These are phyloP conservation scores for Hyles vespertilio DNA, from an alignment of 1,140 invertebrate species.

Conservation along the genomic window DNA sequence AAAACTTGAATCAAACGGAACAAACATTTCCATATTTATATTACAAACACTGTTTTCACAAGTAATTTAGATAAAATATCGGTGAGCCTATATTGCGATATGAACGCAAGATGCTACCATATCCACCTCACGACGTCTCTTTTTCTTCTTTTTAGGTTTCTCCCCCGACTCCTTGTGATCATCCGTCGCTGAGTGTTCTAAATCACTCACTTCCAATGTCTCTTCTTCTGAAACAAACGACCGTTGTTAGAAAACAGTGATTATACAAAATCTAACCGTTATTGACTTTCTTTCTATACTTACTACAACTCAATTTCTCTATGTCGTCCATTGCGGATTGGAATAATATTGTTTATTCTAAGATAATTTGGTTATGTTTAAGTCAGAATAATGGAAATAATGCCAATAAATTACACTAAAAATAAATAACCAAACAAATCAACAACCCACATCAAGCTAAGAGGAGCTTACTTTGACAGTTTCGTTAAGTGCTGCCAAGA, in stretches of 20 bases:
- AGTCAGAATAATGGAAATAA: no score
- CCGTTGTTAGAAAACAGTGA: slow-evolving; percentile 6
- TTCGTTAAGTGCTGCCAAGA: no score
- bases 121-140: slow-evolving; percentile 65
- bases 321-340: slow-evolving; percentile 46
- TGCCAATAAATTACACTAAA: no score
- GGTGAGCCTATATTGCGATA: no score
- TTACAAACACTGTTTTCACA: no score
- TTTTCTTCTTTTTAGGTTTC: slow-evolving; percentile 55
- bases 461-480: no score
- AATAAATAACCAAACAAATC: no score
- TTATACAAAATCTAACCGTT: slow-evolving; percentile 7
- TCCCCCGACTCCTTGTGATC: slow-evolving; percentile 54
- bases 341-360: background rate
- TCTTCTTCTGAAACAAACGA: slow-evolving; percentile 52
- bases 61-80: no score
- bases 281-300: slow-evolving; percentile 24
- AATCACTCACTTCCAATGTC: slow-evolving; percentile 53
- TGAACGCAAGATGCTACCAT: slow-evolving; percentile 36
- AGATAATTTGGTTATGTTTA: no score
- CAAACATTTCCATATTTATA: no score
- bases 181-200: slow-evolving; percentile 59
- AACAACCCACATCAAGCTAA: no score
- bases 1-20: no score
- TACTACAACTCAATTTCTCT: slow-evolving; percentile 66